phyloP scores from a whole-genome alignment of 1,140 invertebrate species.

The Drosophila leontia region DNA sequence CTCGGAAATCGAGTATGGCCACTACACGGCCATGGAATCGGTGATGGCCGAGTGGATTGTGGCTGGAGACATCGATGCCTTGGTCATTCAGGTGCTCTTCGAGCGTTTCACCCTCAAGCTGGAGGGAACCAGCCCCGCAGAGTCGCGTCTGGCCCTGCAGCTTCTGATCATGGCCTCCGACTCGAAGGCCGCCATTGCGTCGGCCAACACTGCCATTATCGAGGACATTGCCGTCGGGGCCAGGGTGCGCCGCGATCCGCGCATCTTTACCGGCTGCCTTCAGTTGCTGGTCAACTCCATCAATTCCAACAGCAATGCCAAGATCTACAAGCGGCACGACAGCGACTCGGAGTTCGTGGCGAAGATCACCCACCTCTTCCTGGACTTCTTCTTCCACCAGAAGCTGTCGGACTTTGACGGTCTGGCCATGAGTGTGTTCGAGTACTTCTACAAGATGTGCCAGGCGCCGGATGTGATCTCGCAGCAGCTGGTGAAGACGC shows the following conservation, averaged over 20 bases:
- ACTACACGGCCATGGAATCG: constrained; percentile 89
- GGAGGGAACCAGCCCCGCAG: constrained; percentile 88
- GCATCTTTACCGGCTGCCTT: constrained; percentile 71
- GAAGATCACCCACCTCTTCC: constrained; percentile 57
- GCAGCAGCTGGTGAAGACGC: constrained; percentile 63
- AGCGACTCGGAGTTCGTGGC: constrained; percentile 58
- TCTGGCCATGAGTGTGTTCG: constrained; percentile 66
- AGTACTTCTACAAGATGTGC: constrained; percentile 79
- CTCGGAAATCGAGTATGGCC: constrained; percentile 86
- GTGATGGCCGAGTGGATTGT: constrained; percentile 89
- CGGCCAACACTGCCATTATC: constrained; percentile 86
- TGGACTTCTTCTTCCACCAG: constrained; percentile 74
- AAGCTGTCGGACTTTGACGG: constrained; percentile 70
- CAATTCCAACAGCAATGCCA: constrained; percentile 60
- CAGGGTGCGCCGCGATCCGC: constrained; percentile 69
- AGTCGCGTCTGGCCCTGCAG: constrained; percentile 89
- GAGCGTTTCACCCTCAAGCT: constrained; percentile 92
- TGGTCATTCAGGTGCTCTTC: constrained; percentile 90
- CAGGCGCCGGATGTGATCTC: constrained; percentile 78
- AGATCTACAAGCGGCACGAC: constrained; percentile 73
- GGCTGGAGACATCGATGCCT: constrained; percentile 87
- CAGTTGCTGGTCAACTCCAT: constrained; percentile 74
- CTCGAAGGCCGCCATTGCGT: constrained; percentile 86
- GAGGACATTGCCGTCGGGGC: constrained; percentile 85
- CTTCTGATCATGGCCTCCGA: constrained; percentile 91